Evolutionary conservation across 2,797 vertebrate genomes (phyloP).

Genomic region (Geotrypetes seraphini): DNA sequence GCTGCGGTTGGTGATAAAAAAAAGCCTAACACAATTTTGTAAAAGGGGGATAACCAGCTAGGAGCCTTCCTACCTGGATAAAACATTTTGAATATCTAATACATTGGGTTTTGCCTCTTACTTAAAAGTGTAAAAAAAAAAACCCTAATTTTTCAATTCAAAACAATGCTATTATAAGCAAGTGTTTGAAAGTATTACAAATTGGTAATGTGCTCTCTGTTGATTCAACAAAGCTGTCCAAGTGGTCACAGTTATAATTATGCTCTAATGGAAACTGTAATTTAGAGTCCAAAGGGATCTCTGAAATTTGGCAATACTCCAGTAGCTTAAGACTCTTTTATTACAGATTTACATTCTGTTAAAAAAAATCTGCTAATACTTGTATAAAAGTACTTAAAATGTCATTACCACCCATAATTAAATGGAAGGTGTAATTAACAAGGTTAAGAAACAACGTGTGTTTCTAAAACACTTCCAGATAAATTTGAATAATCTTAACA

Average conservation of each 20-base stretch:
- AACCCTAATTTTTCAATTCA: too few relatives aligned
- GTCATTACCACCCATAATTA: background rate
- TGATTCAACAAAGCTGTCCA: conserved; percentile 19
- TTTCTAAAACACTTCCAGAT: too few relatives aligned
- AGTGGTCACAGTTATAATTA: conserved; percentile 40
- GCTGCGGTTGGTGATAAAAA: too few relatives aligned
- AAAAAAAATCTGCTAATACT: conserved; percentile 30
- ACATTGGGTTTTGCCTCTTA: too few relatives aligned
- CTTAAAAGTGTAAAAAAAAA: too few relatives aligned
- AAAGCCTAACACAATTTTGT: too few relatives aligned
- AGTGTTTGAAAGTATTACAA: background rate
- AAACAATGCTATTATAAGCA: too few relatives aligned
- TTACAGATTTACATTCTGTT: conserved; percentile 34
- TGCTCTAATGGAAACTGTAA: conserved; percentile 30
- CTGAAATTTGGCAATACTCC: conserved; percentile 32
- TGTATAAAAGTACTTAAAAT: conserved; percentile 3
- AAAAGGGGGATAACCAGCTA: too few relatives aligned
- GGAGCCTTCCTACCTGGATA: too few relatives aligned
- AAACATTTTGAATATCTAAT: too few relatives aligned
- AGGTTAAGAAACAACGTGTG: conserved; percentile 36
- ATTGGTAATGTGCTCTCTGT: background rate
- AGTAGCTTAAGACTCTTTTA: conserved; percentile 38
- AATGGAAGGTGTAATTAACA: conserved; percentile 44
- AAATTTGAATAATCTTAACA: too few relatives aligned
- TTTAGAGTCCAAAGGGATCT: conserved; percentile 48